These are phyloP conservation scores for Chaetops frenatus DNA, from an alignment of 2,113 vertebrate genomes.

Conservation along the genomic window DNA sequence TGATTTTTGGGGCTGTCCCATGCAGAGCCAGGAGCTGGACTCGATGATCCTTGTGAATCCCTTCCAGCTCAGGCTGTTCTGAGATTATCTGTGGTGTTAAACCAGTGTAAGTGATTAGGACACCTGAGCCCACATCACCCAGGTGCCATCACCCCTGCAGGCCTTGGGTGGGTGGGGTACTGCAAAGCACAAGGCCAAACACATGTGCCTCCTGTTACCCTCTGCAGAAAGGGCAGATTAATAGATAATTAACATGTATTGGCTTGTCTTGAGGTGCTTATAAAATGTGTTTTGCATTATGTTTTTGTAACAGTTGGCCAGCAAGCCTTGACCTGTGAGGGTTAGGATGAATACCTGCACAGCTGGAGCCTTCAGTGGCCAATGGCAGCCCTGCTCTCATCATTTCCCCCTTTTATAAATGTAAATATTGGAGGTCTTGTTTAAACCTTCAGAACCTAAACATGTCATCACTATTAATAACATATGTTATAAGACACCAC, in stretches of 20 bases:
- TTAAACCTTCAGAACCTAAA: constrained; percentile 59
- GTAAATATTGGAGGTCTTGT: constrained; percentile 62
- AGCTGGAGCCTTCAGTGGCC: constrained; percentile 23
- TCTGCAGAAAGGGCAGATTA: not conserved
- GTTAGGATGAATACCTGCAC: constrained; percentile 53
- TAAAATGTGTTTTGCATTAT: constrained; percentile 57
- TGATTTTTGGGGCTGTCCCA: not conserved
- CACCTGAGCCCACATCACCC: not conserved
- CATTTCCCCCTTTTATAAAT: constrained; percentile 44
- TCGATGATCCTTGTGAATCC: accelerated
- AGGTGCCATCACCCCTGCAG: not conserved
- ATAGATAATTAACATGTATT: constrained; percentile 17
- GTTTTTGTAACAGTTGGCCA: constrained; percentile 52
- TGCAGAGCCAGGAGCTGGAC: too few species aligned
- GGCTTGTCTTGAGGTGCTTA: not conserved
- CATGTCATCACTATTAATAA: constrained; percentile 61
- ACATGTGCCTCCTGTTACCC: not conserved
- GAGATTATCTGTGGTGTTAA: not conserved
- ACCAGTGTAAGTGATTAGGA: not conserved
- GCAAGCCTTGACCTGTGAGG: constrained; percentile 45
- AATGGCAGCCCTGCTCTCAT: constrained; percentile 9
- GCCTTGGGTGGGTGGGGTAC: not conserved
- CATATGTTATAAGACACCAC: constrained; percentile 66
- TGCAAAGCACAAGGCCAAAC: not conserved
- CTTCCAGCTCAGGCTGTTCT: not conserved